Percentiles rank a stretch among this genome's conserved stretches.
These are phyloP conservation scores for Irena cyanogastra DNA, from an alignment of 2,113 vertebrate genomes.

Conservation along the genomic window DNA sequence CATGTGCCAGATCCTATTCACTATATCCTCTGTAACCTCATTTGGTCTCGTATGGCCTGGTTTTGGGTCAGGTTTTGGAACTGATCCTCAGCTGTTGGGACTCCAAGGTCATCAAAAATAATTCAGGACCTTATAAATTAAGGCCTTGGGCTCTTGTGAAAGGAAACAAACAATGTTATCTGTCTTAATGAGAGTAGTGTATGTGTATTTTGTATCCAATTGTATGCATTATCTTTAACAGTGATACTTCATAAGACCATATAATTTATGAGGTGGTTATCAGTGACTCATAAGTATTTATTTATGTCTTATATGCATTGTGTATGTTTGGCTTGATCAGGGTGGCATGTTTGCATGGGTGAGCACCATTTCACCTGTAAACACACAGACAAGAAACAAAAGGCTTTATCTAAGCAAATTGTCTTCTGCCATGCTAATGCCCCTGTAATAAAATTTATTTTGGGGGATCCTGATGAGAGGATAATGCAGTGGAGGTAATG, in stretches of 20 bases:
- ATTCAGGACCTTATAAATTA: background rate
- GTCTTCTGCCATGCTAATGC: background rate
- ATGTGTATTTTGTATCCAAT: constrained; percentile 21
- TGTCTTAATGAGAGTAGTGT: background rate
- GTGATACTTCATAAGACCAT: constrained; percentile 24
- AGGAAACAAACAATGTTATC: constrained; percentile 24
- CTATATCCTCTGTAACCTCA: background rate
- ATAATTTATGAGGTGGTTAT: constrained; percentile 44
- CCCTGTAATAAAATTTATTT: background rate
- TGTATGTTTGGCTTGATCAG: constrained; percentile 12
- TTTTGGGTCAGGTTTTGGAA: background rate
- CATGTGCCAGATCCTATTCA: rapidly evolving
- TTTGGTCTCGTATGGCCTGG: background rate
- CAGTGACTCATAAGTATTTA: constrained; percentile 47
- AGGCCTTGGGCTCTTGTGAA: background rate
- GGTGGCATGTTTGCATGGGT: constrained; percentile 2
- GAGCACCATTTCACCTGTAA: background rate
- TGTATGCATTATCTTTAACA: constrained; percentile 37
- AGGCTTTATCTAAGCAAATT: background rate
- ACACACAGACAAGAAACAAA: background rate
- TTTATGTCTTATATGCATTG: constrained; percentile 33
- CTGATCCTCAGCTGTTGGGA: background rate
- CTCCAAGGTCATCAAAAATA: background rate
- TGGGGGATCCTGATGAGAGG: background rate
- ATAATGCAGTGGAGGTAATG: background rate